Base-by-base conservation (phyloP, 2,797 vertebrate genomes). In the Chrysocyon brachyurus region DNA sequence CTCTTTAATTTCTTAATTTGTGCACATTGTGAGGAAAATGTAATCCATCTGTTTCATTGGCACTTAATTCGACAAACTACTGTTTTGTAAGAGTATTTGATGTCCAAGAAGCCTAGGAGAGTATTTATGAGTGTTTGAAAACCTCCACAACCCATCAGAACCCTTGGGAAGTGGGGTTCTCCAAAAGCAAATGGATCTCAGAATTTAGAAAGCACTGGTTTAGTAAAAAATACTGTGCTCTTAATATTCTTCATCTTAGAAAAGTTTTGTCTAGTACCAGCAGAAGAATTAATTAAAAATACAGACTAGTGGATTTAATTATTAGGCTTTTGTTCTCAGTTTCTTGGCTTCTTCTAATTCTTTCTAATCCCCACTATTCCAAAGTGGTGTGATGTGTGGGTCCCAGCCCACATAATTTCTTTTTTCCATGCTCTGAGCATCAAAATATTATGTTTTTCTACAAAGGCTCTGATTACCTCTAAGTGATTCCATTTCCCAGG, bases 1-100 rank as follows among this genome's bases (percentile, higher is more conserved):
- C 87, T 77, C 70, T 96, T 97, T 97, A 97, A 97, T 97, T 97
- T 96, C 96, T 97, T 92, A 97, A 98, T 97, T 96, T 97, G 95
- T 91, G 54, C 93, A 92, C 78, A 97, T 97, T 95, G 68, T 97
- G 93, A 97, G 28, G 93, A 75, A 97, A 97, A 97, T 97, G 21
- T 92, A 96, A 97, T 92, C 97, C 97, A 97, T 97, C 97, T 98
- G 97, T 86, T 97, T 96, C 33, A 86, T 6, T 98, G 97, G 93
- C 81, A 94, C 19, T 90, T 95, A 93, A 96, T 96, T 98, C 7
- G 26, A 97, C 78, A 96, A 95, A 95, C 95, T 94, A 95, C 86
- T 97, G 95, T 97, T 97, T 97, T 91, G 57, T 95, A 90, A 95
- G 56, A 96, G 46, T 97, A 91, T 90, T 36, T 54, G 46, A 94